Percentiles rank a stretch among this genome's conserved stretches.
phyloP scores from a whole-genome alignment of 2,797 vertebrate genomes.

The Scolopax rusticola region DNA sequence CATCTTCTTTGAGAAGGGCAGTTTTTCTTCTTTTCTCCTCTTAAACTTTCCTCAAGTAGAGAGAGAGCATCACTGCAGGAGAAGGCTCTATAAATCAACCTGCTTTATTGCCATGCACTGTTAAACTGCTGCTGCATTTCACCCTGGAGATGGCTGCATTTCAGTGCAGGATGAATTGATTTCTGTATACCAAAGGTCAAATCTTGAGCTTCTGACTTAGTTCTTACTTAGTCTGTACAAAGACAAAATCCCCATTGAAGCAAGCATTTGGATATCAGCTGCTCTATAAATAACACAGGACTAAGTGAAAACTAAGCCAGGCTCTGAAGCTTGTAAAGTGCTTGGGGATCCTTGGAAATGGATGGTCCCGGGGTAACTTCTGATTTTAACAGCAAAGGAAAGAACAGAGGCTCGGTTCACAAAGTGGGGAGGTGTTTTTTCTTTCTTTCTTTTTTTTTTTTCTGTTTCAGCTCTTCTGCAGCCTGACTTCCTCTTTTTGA shows the following conservation, averaged over 20 bases:
- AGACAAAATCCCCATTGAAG: constrained; percentile 52
- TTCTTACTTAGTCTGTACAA: constrained; percentile 40
- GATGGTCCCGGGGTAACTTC: constrained; percentile 25
- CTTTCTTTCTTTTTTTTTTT: neutral
- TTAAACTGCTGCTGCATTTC: neutral
- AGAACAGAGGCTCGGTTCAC: constrained; percentile 53
- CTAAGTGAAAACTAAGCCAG: constrained; percentile 18
- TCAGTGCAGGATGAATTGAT: constrained; percentile 30
- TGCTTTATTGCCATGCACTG: constrained; percentile 38
- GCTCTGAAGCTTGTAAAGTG: constrained; percentile 32
- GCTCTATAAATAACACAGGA: constrained; percentile 59
- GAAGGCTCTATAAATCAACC: constrained; percentile 52
- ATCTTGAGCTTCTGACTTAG: constrained; percentile 47
- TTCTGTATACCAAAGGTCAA: constrained; percentile 44
- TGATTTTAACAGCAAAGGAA: constrained; percentile 48
- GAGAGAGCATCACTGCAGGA: neutral
- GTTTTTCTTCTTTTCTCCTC: neutral
- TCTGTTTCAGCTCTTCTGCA: neutral
- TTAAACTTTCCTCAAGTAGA: neutral
- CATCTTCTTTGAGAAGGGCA: neutral
- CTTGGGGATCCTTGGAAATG: constrained; percentile 33
- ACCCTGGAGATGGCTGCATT: neutral
- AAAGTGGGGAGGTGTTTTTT: neutral
- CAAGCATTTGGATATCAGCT: neutral
- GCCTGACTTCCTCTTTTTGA: constrained; percentile 42